Evolutionary conservation across 2,888 invertebrate genomes (phyloP).

Genomic region (Hermaeophaga mercurialis): DNA sequence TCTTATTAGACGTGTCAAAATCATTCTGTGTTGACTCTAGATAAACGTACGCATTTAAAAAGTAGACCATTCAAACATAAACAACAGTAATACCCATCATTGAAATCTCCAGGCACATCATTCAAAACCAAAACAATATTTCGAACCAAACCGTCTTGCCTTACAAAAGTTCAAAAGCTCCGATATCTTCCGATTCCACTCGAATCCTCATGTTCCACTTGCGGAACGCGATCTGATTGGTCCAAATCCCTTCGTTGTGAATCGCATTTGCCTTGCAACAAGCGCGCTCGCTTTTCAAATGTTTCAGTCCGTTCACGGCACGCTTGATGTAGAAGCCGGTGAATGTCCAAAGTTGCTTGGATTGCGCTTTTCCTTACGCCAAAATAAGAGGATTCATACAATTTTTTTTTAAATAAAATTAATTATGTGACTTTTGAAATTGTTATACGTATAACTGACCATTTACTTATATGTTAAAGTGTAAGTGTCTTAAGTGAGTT

Average conservation of each 20-base stretch:
- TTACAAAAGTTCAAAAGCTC: constrained; percentile 32
- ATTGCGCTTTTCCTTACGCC: constrained; percentile 11
- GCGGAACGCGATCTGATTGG: constrained; percentile 32
- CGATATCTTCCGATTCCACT: constrained; percentile 7
- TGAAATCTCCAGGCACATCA: not conserved
- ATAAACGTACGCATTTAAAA: no score
- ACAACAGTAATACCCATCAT: not conserved
- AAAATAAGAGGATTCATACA: no score
- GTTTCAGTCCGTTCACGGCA: constrained; percentile 33
- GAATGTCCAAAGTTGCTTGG: constrained; percentile 8
- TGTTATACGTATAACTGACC: no score
- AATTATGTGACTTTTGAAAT: constrained; percentile 19
- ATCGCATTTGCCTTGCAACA: constrained; percentile 32
- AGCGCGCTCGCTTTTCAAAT: constrained; percentile 32
- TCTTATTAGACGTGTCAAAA: no score
- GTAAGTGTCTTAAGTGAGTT: constrained; percentile 7
- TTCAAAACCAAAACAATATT: constrained; percentile 6
- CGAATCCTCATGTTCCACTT: constrained; percentile 28
- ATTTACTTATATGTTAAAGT: constrained; percentile 2
- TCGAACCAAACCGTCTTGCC: no score
- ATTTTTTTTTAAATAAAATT: not conserved
- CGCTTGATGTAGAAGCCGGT: constrained; percentile 14
- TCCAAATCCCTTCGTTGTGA: constrained; percentile 30
- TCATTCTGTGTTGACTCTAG: no score
- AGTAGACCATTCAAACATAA: no score